Base-by-base conservation (phyloP, 2,888 invertebrate genomes). In the Morpho achilles region DNA sequence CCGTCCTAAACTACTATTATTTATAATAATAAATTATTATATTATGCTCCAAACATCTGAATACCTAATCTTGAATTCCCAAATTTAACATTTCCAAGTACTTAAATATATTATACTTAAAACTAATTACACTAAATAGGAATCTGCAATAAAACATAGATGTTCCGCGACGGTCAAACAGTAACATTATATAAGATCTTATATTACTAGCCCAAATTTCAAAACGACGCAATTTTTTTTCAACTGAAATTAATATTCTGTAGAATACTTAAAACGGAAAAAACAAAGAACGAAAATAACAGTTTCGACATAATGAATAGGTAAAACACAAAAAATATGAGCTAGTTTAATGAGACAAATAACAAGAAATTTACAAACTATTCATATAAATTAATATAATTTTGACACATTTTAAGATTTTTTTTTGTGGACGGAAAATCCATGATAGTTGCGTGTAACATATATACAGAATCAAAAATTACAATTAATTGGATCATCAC, bases 81-180 rank as follows among this genome's bases (percentile, higher is more conserved):
- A 49, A 59, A 56, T 64, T 64, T 56, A 61, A 62, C 53, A 63
- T 63, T 67, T 63, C 71, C 65, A 67, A 64, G 65, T 71, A 66
- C 73, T 75, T 76, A 76, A 32, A 75, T 74, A 53, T 57, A 60
- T 84, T 81, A 83, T 78, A 72, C 87, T 87, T 87, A 87, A 61
- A 82, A 70, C 82, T 87, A 87, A 67, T 79, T 72, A 86, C 73
- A 86, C 55, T 50, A 86, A 84, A 84, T 82, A 89, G 88, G 89
- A 89, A 89, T 89, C 89, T 89, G 89, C 89, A 89, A 89, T 88
- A 82, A 80, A 78, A 73, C 61, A 68, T 70, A 63, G 65, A 70
- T 67, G 64, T 69, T 67, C 43, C 54, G 49, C 54, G 54, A 59
- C 57, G 48, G 39, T 43, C 50, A 48, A 50, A 44, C 45, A 45